Conservation (phyloP, 2,113 vertebrate genomes). For the Cephalopterus ornatus region DNA sequence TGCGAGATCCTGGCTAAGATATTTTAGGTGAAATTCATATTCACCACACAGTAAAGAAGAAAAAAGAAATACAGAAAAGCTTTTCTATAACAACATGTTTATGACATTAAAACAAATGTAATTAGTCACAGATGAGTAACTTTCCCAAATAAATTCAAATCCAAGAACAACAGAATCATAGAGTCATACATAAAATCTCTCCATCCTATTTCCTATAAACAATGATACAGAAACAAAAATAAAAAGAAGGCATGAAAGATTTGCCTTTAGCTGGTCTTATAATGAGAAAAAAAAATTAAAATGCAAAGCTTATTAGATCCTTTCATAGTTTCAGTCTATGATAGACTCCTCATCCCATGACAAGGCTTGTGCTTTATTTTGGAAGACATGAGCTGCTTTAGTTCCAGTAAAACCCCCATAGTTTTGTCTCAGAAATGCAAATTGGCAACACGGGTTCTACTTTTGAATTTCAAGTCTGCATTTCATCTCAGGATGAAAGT, state of each 20-base stretch:
- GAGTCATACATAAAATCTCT: background rate
- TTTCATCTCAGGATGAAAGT: background rate
- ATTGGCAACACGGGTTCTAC: background rate
- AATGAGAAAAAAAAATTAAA: background rate
- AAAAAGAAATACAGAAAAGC: background rate
- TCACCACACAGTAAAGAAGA: background rate
- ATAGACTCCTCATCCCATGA: background rate
- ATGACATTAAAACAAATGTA: background rate
- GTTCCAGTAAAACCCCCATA: background rate
- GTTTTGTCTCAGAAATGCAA: background rate
- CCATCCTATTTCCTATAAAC: background rate
- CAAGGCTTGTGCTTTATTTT: background rate
- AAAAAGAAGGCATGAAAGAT: background rate
- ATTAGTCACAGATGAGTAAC: slow-evolving; percentile 6
- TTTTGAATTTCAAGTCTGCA: background rate
- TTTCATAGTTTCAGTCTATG: background rate
- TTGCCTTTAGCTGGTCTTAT: background rate
- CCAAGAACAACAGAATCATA: background rate
- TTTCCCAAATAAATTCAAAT: background rate
- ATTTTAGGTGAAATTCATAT: background rate
- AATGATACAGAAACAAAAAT: background rate
- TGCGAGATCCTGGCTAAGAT: background rate
- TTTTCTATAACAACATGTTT: background rate
- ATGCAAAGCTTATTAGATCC: background rate
- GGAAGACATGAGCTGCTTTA: background rate